Percentiles rank a stretch among this genome's conserved stretches.
Conservation (phyloP, 2,113 vertebrate species). For the Shinisaurus crocodilurus region DNA sequence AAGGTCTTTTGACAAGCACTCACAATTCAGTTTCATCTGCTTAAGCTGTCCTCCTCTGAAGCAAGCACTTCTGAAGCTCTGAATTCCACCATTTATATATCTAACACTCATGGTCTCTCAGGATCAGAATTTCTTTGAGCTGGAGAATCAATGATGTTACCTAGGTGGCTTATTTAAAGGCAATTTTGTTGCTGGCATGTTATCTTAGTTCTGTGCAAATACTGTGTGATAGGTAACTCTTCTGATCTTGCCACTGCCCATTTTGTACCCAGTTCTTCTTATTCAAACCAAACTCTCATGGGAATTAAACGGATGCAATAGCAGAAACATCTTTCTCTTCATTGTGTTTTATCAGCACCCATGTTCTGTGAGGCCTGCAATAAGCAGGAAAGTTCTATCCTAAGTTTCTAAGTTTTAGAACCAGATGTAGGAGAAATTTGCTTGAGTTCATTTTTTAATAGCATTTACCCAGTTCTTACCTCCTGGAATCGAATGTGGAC, state of each 20-base stretch:
- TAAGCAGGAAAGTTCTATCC: not conserved
- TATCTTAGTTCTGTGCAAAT: constrained; percentile 39
- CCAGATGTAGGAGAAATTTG: not conserved
- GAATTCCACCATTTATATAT: constrained; percentile 59
- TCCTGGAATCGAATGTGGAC: too few species aligned
- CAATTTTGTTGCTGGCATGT: constrained; percentile 50
- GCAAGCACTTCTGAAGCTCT: constrained; percentile 55
- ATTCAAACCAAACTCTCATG: constrained; percentile 11
- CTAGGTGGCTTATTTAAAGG: constrained; percentile 63
- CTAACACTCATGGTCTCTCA: constrained; percentile 50
- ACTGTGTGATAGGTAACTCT: constrained; percentile 47
- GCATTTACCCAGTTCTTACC: too few species aligned
- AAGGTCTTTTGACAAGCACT: constrained; percentile 62
- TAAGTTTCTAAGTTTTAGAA: not conserved
- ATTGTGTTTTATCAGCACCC: not conserved
- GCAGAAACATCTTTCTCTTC: not conserved
- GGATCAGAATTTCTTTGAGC: constrained; percentile 57
- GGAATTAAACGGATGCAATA: constrained; percentile 1
- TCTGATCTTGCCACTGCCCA: constrained; percentile 19
- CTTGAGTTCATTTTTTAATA: too few species aligned
- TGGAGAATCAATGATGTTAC: constrained; percentile 63
- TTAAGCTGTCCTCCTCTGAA: constrained; percentile 62
- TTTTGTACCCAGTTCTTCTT: constrained; percentile 35
- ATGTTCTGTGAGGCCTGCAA: not conserved
- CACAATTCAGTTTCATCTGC: constrained; percentile 57